phyloP scores from a whole-genome alignment of 1,140 invertebrate species.

The Portunus trituberculatus region DNA sequence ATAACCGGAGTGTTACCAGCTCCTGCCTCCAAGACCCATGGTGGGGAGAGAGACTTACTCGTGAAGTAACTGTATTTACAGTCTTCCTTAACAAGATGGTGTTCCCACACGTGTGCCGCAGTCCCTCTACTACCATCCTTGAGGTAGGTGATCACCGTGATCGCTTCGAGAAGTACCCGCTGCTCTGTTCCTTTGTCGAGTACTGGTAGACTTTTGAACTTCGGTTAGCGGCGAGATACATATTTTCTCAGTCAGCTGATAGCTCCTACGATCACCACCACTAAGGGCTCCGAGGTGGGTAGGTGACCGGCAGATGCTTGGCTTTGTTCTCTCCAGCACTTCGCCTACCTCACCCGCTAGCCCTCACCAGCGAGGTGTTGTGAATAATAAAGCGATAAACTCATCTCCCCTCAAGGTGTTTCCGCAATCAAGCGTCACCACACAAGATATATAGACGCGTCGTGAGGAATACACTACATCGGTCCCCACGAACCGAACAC shows the following conservation, averaged over 20 bases:
- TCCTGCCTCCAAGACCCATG: background rate
- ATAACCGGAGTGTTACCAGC: constrained; percentile 51
- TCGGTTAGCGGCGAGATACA: background rate
- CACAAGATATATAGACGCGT: no score
- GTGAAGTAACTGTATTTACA: background rate
- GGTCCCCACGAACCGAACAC: no score
- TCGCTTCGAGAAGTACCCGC: background rate
- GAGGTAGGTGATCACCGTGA: background rate
- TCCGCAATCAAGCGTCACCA: no score
- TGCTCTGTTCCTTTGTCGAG: no score
- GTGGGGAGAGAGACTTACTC: background rate
- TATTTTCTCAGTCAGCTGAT: background rate
- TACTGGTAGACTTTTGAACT: background rate
- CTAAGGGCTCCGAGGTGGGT: no score
- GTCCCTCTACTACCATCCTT: background rate
- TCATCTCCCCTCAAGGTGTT: background rate
- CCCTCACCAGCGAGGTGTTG: background rate
- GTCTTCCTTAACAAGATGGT: background rate
- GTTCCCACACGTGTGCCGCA: background rate
- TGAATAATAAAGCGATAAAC: background rate
- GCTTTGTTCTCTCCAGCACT: background rate
- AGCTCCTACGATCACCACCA: background rate
- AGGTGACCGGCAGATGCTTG: background rate
- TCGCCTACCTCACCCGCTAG: no score
- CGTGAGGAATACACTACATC: no score